Percentiles rank a stretch among this genome's conserved stretches.
These are phyloP conservation scores for Anoplopoma fimbria DNA, from an alignment of 2,113 vertebrate genomes.

Conservation along the genomic window DNA sequence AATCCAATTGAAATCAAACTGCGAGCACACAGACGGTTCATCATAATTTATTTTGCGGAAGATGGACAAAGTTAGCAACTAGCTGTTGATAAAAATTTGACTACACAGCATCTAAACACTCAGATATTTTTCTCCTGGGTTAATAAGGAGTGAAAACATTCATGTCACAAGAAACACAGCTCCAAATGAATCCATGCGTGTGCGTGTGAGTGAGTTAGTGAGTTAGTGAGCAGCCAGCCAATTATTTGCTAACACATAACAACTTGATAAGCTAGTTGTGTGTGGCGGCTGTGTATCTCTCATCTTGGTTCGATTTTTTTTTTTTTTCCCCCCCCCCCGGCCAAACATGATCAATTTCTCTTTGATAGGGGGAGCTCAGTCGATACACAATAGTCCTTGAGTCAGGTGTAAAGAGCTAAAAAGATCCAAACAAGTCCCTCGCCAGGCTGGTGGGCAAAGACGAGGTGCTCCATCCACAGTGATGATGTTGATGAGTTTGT, in stretches of 20 bases:
- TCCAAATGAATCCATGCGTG: slow-evolving; percentile 3
- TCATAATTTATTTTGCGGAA: background rate
- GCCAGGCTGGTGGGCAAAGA: background rate
- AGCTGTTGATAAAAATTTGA: too few relatives aligned
- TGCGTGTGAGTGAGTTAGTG: background rate
- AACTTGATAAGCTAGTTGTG: background rate
- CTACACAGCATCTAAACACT: too few relatives aligned
- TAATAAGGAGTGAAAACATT: background rate
- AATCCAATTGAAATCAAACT: background rate
- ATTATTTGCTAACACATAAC: background rate
- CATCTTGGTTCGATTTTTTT: background rate
- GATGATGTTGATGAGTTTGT: background rate
- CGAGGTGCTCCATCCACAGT: background rate
- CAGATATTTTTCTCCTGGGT: background rate
- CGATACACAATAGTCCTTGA: background rate
- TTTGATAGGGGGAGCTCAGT: background rate
- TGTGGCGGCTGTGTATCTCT: slow-evolving; percentile 4
- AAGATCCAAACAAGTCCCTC: background rate
- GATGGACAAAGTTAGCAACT: too few relatives aligned
- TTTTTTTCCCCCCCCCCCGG: background rate
- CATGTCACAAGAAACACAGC: background rate
- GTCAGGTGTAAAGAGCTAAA: background rate
- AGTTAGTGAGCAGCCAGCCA: too few relatives aligned
- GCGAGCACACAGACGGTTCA: background rate
- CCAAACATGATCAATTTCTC: background rate